A percentile compares a stretch with the other conserved stretches of the same genome.
Evolutionary conservation across 2,888 invertebrate species (phyloP).

Genomic region (Phalangium opilio): DNA sequence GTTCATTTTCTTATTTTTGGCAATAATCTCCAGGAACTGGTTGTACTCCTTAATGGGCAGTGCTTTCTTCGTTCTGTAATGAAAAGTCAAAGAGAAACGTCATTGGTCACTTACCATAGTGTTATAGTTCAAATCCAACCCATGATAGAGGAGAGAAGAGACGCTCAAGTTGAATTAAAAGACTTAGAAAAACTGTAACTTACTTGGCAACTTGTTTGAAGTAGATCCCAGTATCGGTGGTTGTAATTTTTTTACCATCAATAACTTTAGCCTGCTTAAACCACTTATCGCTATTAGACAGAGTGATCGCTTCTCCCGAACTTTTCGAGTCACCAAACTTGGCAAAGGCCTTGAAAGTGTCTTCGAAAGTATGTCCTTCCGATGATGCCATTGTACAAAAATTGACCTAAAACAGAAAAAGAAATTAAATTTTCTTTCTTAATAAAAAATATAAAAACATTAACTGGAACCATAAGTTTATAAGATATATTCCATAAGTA

Average conservation of each 20-base stretch:
- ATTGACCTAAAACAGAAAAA: too few relatives aligned
- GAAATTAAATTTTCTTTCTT: too few relatives aligned
- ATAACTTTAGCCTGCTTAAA: constrained; percentile 71
- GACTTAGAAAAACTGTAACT: constrained; percentile 14
- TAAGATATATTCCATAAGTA: too few relatives aligned
- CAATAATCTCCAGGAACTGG: constrained; percentile 68
- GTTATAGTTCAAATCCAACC: too few relatives aligned
- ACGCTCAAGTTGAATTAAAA: too few relatives aligned
- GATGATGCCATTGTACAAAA: too few relatives aligned
- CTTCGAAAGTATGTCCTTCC: constrained; percentile 37
- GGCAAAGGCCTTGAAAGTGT: constrained; percentile 60
- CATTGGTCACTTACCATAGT: too few relatives aligned
- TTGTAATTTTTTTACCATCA: constrained; percentile 66
- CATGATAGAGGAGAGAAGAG: too few relatives aligned
- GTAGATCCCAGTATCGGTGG: constrained; percentile 76
- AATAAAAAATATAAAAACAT: too few relatives aligned
- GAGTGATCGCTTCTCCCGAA: constrained; percentile 65
- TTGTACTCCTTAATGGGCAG: constrained; percentile 60
- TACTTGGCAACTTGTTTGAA: constrained; percentile 70
- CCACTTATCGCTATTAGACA: constrained; percentile 88
- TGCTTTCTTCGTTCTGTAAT: constrained; percentile 22
- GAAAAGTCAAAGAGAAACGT: constrained; percentile 8
- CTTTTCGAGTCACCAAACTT: constrained; percentile 76
- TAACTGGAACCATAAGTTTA: too few relatives aligned
- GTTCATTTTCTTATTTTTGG: constrained; percentile 67